Evolutionary conservation across 2,113 vertebrate species (phyloP).

Genomic region (Irena cyanogastra): DNA sequence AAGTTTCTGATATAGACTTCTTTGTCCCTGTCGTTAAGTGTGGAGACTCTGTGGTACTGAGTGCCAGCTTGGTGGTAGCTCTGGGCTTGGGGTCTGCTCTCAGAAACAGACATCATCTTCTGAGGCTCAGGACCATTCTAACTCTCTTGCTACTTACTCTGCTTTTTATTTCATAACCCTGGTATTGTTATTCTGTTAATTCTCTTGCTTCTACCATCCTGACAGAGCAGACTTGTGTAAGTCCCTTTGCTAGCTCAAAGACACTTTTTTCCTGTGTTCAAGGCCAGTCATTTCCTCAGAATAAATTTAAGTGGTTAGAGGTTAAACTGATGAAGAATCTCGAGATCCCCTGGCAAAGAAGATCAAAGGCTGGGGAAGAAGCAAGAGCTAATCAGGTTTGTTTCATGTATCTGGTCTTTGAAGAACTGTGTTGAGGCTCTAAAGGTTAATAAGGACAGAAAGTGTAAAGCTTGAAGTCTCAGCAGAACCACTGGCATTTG

Average conservation of each 20-base stretch:
- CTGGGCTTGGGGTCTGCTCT: neutral
- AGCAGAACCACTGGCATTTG: neutral
- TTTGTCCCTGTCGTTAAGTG: neutral
- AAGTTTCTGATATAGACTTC: neutral
- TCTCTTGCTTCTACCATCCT: neutral
- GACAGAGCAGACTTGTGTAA: neutral
- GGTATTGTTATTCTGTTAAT: neutral
- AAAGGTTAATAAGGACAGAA: neutral
- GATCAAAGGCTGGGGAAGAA: neutral
- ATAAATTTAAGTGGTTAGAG: neutral
- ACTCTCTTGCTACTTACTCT: neutral
- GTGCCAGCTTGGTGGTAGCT: neutral
- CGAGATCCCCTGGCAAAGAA: neutral
- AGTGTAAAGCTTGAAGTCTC: neutral
- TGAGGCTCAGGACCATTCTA: neutral
- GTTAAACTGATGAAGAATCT: neutral
- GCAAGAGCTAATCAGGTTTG: neutral
- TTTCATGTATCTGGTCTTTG: neutral
- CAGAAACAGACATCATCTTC: neutral
- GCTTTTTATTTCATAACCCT: neutral
- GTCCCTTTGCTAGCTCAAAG: neutral
- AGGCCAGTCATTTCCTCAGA: neutral
- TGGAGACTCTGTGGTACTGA: neutral
- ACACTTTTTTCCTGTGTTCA: neutral
- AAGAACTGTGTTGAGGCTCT: neutral